Evolutionary conservation across 2,113 vertebrate species (phyloP), one percentile per base, ranked within the genome.

Genomic region (Glaucidium brasilianum): DNA sequence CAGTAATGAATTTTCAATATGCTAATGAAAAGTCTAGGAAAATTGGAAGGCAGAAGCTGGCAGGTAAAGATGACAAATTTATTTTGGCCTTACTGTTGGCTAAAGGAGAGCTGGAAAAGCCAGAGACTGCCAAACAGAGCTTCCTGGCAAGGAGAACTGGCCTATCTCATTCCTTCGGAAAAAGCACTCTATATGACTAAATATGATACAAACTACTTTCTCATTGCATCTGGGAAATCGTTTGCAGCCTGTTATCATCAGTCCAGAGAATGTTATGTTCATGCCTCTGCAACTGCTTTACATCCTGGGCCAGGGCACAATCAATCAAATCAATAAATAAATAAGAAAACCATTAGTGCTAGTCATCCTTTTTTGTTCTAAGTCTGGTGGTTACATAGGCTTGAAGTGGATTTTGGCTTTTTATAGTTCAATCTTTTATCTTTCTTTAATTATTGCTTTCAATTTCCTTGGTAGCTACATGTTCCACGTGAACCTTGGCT

Each of bases 41-140:
- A 96, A 73, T 69, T 91, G 95, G 95, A 96, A 96, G 52, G 43
- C 77, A 96, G 76, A 85, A 94, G 37, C 80, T 94, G 96, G 53
- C 83, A 92, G 73, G 71, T 92, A 69, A 67, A 85, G 71, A 58
- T 79, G 94, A 92, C 85, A 45, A 59, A 94, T 95, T 81, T 92
- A 35, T 87, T 96, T 94, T 96, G 91, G 76, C 69, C 26, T 82
- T 87, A 19, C 9, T 72, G 10, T 72, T 94, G 94, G 92, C 93
- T 92, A 53, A 84, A 64, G 41, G 34, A 79, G 60, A 78, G 43
- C 26, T 85, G 64, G 88, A 95, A 94, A 91, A 75, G 52, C 22
- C 3, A 10, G 67, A 93, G 56, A 21, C 43, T 90, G 94, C 94
- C 88, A 96, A 77, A 82, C 26, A 30, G 47, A 89, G 25, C 86